Conservation (phyloP, 2,888 invertebrate genomes). For the Belgica antarctica region DNA sequence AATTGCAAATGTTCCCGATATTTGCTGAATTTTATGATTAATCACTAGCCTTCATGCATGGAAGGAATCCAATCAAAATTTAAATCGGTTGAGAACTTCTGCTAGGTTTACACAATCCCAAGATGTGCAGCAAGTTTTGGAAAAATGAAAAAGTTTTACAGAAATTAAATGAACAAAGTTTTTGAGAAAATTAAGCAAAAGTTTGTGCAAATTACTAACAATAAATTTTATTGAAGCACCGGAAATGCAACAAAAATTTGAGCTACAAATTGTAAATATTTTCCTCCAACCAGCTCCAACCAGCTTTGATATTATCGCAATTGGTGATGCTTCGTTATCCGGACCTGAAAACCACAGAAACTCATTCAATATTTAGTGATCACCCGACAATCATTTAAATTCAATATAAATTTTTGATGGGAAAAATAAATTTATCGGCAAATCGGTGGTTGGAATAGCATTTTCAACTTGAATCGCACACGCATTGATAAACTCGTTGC, state of each 20-base stretch:
- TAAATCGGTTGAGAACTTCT: no score
- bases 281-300: no score
- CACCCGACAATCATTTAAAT: conserved; percentile 10
- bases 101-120: no score
- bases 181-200: no score
- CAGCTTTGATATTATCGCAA: not conserved
- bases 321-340: not conserved
- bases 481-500: not conserved
- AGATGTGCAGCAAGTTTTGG: no score
- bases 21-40: conserved; percentile 33
- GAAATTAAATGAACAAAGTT: no score
- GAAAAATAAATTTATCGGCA: not conserved
- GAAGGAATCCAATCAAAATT: not conserved
- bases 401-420: not conserved
- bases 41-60: not conserved
- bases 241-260: no score
- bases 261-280: no score
- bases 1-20: conserved; percentile 35
- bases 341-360: not conserved
- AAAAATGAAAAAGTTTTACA: no score
- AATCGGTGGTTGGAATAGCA: not conserved
- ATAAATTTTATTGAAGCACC: no score
- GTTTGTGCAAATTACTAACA: no score
- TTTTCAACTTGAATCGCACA: no score
- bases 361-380: not conserved